A percentile compares a stretch with the other conserved stretches of the same genome.
Evolutionary conservation across 2,797 vertebrate genomes (phyloP).

Genomic region (Ambastaia sidthimunki): DNA sequence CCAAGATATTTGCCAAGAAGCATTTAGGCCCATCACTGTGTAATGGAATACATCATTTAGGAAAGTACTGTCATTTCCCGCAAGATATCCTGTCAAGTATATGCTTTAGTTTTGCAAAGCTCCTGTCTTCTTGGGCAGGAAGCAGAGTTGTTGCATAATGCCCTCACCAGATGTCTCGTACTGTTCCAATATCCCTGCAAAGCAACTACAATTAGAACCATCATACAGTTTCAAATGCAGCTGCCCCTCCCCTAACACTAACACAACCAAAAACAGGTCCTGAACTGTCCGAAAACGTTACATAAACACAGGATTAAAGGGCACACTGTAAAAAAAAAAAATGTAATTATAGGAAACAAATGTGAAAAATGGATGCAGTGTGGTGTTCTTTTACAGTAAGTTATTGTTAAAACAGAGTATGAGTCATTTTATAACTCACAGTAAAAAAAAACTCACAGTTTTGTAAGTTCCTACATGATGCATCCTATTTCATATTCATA

Average conservation of each 20-base stretch:
- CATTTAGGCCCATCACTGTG: conserved; percentile 39
- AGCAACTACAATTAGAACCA: conserved; percentile 41
- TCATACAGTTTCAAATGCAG: conserved; percentile 26
- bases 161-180: conserved; percentile 56
- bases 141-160: conserved; percentile 53
- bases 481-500: too few species aligned
- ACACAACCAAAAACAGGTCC: conserved; percentile 25
- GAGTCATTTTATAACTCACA: too few species aligned
- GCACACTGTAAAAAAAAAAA: neutral
- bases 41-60: conserved; percentile 58
- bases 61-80: conserved; percentile 58
- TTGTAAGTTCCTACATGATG: too few species aligned
- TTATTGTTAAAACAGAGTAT: too few species aligned
- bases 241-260: neutral
- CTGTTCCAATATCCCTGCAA: conserved; percentile 45
- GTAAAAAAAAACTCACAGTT: too few species aligned
- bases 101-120: conserved; percentile 46
- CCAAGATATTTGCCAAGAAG: conserved; percentile 42
- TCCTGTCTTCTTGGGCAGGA: conserved; percentile 51
- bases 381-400: neutral
- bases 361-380: neutral
- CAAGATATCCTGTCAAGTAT: conserved; percentile 57
- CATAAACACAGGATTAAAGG: neutral
- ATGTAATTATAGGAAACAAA: too few species aligned
- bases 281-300: conserved; percentile 1